phyloP scores from a whole-genome alignment of 1,140 invertebrate species.

The Melipona quadrifasciata region DNA sequence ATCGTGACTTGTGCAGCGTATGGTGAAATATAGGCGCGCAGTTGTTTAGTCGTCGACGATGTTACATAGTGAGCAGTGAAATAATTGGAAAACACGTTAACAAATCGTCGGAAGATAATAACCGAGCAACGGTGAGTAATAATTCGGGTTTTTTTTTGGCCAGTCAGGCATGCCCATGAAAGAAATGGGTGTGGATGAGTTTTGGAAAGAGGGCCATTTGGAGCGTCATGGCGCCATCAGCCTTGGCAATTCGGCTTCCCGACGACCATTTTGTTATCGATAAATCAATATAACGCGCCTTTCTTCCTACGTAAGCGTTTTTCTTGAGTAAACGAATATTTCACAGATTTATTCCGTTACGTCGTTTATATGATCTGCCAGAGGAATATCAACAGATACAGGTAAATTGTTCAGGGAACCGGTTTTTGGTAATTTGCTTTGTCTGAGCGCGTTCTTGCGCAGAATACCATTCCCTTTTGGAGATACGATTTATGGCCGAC shows the following conservation, averaged over 20 bases:
- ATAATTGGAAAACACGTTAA: conserved; percentile 53
- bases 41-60: conserved; percentile 58
- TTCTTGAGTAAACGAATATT: conserved; percentile 38
- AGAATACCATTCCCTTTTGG: conserved; percentile 44
- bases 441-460: conserved; percentile 44
- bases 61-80: conserved; percentile 52
- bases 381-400: conserved; percentile 38
- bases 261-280: conserved; percentile 76
- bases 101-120: conserved; percentile 62
- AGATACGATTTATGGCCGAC: conserved; percentile 19
- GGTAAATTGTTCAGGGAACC: conserved; percentile 55
- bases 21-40: conserved; percentile 31
- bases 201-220: conserved; percentile 59
- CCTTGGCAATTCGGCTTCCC: conserved; percentile 68
- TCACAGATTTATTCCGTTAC: conserved; percentile 37
- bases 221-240: conserved; percentile 70
- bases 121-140: conserved; percentile 58
- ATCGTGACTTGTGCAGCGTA: conserved; percentile 53
- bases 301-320: conserved; percentile 45
- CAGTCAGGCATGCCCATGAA: conserved; percentile 21
- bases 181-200: conserved; percentile 43
- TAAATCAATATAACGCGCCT: conserved; percentile 72
- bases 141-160: conserved; percentile 43
- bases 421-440: conserved; percentile 49
- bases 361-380: conserved; percentile 27